phyloP scores from a whole-genome alignment of 2,797 vertebrate species.

The Rhinophrynus dorsalis region DNA sequence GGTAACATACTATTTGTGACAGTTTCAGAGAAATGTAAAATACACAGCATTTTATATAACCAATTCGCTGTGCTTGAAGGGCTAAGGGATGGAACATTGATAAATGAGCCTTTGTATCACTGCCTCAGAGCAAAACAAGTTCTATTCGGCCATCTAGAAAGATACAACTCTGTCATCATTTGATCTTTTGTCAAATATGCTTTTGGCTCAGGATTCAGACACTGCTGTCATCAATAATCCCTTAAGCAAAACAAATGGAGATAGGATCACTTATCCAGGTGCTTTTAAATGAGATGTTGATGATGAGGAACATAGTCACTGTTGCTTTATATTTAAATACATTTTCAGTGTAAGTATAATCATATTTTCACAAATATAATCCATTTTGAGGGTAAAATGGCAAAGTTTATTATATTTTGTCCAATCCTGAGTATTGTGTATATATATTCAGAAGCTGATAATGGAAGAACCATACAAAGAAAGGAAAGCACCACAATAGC shows the following conservation, averaged over 20 bases:
- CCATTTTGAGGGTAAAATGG: too few relatives aligned
- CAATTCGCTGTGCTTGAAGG: background rate
- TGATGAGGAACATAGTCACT: too few relatives aligned
- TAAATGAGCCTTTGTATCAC: conserved; percentile 15
- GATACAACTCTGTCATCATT: conserved; percentile 19
- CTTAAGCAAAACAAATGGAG: background rate
- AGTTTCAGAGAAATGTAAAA: background rate
- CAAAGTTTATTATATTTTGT: too few relatives aligned
- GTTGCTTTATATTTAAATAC: too few relatives aligned
- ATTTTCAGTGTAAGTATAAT: background rate
- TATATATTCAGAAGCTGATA: too few relatives aligned
- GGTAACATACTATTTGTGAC: background rate
- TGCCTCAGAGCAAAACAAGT: conserved; percentile 1
- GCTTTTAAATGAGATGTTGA: too few relatives aligned
- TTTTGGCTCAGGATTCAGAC: conserved; percentile 11
- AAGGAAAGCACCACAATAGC: too few relatives aligned
- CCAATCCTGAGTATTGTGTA: too few relatives aligned
- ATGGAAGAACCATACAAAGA: too few relatives aligned
- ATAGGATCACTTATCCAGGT: conserved; percentile 2
- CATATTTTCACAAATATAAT: too few relatives aligned
- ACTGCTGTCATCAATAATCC: conserved; percentile 22
- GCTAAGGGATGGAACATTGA: conserved; percentile 15
- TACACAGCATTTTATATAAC: background rate
- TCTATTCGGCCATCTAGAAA: background rate
- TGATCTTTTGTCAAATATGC: conserved; percentile 23